These are phyloP conservation scores for Carlito syrichta DNA, from an alignment of 2,113 vertebrate species.

Conservation along the genomic window DNA sequence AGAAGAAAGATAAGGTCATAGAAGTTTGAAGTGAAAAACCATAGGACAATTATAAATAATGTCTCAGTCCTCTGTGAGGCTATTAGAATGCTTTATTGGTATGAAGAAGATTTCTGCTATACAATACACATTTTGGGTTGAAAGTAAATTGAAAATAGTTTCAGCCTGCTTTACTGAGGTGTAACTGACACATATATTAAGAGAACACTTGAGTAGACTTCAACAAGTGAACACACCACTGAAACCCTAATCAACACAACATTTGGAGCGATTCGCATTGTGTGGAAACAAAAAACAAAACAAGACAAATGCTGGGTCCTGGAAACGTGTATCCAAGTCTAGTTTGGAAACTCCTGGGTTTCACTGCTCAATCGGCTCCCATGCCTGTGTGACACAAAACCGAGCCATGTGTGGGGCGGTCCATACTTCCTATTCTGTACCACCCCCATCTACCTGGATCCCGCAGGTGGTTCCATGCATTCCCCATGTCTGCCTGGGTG, in stretches of 20 bases:
- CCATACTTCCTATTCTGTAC: rapidly evolving
- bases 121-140: neutral
- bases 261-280: neutral
- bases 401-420: rapidly evolving
- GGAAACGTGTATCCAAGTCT: too few species aligned
- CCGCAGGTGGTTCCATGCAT: rapidly evolving
- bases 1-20: neutral
- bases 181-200: rapidly evolving
- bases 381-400: neutral
- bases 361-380: rapidly evolving
- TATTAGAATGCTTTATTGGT: neutral
- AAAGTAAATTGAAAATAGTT: neutral
- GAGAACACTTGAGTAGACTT: neutral
- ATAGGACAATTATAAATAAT: neutral
- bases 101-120: neutral
- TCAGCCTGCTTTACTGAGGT: neutral
- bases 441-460: too few species aligned
- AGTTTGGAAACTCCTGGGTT: rapidly evolving
- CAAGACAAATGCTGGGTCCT: too few species aligned
- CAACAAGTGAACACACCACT: rapidly evolving
- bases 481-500: neutral
- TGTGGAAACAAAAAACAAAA: too few species aligned
- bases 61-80: neutral
- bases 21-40: neutral
- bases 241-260: neutral